Evolutionary conservation across 2,888 invertebrate species (phyloP).

Genomic region (Steinernema carpocapsae): DNA sequence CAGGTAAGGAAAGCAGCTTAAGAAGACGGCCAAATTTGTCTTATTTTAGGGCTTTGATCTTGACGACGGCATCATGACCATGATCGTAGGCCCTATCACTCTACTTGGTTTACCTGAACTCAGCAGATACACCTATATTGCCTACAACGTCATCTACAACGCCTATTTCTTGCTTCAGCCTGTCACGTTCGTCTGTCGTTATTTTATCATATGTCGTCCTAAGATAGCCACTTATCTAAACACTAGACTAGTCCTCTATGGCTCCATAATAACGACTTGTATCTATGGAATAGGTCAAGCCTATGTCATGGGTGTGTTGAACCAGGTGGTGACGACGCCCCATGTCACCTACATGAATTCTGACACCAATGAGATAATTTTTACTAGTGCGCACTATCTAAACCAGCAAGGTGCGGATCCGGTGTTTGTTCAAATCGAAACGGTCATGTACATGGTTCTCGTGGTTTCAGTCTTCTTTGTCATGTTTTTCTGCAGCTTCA

Average conservation of each 20-base stretch:
- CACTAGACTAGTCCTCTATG: not conserved
- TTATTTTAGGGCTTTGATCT: conserved; percentile 3
- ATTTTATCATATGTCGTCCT: not conserved
- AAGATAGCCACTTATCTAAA: conserved; percentile 9
- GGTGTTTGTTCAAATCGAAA: not conserved
- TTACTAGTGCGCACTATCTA: not conserved
- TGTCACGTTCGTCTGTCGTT: conserved; percentile 14
- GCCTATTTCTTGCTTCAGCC: conserved; percentile 13
- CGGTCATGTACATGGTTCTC: not conserved
- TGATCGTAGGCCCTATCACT: not conserved
- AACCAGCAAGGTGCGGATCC: not conserved
- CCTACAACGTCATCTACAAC: conserved; percentile 1
- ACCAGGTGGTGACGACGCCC: not conserved
- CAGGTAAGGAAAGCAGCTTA: not conserved
- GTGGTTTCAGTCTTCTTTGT: not conserved
- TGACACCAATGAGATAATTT: not conserved
- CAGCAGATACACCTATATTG: not conserved
- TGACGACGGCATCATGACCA: conserved; percentile 1
- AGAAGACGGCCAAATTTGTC: not conserved
- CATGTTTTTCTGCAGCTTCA: conserved; percentile 15
- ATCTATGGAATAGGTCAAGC: not conserved
- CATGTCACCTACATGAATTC: not conserved
- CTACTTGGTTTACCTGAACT: not conserved
- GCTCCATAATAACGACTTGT: not conserved
- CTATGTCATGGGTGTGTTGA: not conserved